Conservation (phyloP, 2,888 invertebrate species). For the Unio pictorum region DNA sequence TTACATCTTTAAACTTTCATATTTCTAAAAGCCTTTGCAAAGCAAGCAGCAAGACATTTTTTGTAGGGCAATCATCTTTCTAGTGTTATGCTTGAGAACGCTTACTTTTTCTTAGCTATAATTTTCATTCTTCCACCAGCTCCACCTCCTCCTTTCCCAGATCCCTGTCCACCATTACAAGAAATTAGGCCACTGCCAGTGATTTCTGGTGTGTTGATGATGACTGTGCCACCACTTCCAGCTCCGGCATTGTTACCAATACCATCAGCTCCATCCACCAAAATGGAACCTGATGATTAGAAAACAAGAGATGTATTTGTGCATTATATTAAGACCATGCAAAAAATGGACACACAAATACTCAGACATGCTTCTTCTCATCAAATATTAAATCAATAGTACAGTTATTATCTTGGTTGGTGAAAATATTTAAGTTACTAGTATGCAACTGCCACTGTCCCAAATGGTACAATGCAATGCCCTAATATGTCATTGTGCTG, state of each 20-base stretch:
- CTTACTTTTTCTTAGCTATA: constrained; percentile 25
- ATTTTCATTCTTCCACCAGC: constrained; percentile 50
- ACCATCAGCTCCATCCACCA: constrained; percentile 44
- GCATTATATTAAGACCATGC: neutral
- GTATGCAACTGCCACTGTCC: no score
- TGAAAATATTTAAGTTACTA: no score
- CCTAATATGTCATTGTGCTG: no score
- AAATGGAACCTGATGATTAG: constrained; percentile 36
- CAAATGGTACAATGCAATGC: no score
- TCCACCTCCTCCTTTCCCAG: constrained; percentile 45
- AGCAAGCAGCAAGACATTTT: no score
- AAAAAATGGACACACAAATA: neutral
- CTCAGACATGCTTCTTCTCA: neutral
- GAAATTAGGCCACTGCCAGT: constrained; percentile 39
- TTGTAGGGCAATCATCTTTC: no score
- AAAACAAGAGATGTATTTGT: neutral
- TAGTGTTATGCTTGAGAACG: no score
- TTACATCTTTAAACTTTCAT: no score
- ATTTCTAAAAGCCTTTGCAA: no score
- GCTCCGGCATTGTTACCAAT: constrained; percentile 39
- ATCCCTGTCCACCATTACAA: constrained; percentile 45
- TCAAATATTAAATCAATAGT: neutral
- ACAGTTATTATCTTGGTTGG: no score
- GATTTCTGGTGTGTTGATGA: constrained; percentile 25
- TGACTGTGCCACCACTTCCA: constrained; percentile 50